A percentile compares a stretch with the other conserved stretches of the same genome.
Evolutionary conservation across 2,888 invertebrate species (phyloP).

Genomic region (Agriopis marginaria): DNA sequence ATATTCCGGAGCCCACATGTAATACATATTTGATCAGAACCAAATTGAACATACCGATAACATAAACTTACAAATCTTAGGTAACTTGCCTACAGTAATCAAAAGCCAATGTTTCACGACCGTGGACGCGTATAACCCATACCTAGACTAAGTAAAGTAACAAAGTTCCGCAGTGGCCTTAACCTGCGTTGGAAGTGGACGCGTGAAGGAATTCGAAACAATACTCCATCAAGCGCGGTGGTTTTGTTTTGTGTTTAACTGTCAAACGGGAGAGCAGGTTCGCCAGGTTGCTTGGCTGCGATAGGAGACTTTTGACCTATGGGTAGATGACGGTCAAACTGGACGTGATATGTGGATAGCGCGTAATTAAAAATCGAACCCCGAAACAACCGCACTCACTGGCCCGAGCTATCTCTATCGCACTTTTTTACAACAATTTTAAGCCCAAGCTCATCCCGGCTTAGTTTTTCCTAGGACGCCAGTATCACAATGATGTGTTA

Average conservation of each 20-base stretch:
- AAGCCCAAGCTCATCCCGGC: too few relatives aligned
- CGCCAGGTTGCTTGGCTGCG: conserved; percentile 8
- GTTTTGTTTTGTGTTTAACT: conserved; percentile 65
- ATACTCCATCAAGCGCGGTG: conserved; percentile 71
- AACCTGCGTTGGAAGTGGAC: conserved; percentile 57
- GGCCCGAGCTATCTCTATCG: too few relatives aligned
- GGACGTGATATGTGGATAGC: too few relatives aligned
- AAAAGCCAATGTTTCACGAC: background rate
- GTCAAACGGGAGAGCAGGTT: conserved; percentile 49
- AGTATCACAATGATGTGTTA: too few relatives aligned
- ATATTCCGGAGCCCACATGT: too few relatives aligned
- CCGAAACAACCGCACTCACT: too few relatives aligned
- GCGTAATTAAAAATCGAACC: too few relatives aligned
- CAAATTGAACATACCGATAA: too few relatives aligned
- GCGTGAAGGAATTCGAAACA: conserved; percentile 83
- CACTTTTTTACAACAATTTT: too few relatives aligned
- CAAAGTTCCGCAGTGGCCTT: conserved; percentile 61
- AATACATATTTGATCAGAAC: too few relatives aligned
- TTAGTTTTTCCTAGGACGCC: too few relatives aligned
- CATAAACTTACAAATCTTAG: too few relatives aligned
- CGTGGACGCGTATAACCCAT: conserved; percentile 6
- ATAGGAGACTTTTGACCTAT: conserved; percentile 2
- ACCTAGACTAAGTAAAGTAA: conserved; percentile 17
- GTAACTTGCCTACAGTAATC: background rate
- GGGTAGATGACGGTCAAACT: background rate